Conservation (phyloP, 2,113 vertebrate genomes). For the Saccopteryx bilineata region DNA sequence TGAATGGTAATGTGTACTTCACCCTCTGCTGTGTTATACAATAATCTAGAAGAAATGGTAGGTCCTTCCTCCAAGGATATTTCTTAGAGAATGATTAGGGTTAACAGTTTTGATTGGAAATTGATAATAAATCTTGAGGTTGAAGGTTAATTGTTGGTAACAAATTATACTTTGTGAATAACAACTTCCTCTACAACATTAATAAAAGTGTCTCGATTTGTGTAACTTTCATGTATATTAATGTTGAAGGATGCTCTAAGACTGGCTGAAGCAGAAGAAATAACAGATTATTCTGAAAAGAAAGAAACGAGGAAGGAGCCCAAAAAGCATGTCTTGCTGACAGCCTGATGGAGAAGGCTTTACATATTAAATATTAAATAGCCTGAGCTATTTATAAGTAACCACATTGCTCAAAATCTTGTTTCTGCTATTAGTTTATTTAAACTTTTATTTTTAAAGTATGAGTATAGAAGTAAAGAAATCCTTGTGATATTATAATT, state of each 20-base stretch:
- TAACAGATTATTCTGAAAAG: constrained; percentile 9
- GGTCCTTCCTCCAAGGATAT: background rate
- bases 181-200: constrained; percentile 27
- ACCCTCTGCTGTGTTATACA: background rate
- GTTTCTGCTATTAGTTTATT: constrained; percentile 7
- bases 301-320: background rate
- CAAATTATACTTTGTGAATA: constrained; percentile 30
- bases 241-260: constrained; percentile 28
- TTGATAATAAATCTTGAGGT: background rate
- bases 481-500: constrained; percentile 16
- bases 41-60: background rate
- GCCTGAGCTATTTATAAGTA: background rate
- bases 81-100: background rate
- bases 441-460: background rate
- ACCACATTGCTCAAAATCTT: constrained; percentile 31
- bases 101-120: constrained; percentile 28
- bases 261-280: background rate
- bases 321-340: background rate
- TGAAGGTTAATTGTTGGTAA: constrained; percentile 29
- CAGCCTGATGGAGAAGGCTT: background rate
- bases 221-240: background rate
- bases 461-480: background rate
- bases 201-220: background rate
- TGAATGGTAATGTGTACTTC: constrained; percentile 20
- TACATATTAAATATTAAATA: background rate